These are phyloP conservation scores for Callorhinus ursinus DNA, from an alignment of 2,113 vertebrate species.

Conservation along the genomic window DNA sequence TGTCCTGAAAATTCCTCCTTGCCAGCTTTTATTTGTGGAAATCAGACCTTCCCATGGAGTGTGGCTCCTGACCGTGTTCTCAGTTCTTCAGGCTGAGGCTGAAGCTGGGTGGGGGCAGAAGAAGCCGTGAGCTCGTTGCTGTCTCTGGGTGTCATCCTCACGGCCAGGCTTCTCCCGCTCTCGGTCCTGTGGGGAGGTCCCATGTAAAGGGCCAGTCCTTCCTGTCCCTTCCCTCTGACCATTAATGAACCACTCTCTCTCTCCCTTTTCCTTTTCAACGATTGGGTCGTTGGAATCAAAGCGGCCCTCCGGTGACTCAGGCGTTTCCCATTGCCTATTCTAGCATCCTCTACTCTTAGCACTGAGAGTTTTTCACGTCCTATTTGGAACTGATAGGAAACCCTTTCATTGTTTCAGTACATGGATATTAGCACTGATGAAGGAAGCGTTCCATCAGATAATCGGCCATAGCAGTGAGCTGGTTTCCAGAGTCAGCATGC, in stretches of 20 bases:
- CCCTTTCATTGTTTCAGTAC: slow-evolving; percentile 90
- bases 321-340: slow-evolving; percentile 92
- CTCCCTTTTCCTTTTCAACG: slow-evolving; percentile 77
- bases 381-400: slow-evolving; percentile 92
- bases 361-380: slow-evolving; percentile 89
- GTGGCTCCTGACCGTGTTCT: rapidly evolving
- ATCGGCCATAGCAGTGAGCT: slow-evolving; percentile 86
- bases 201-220: slow-evolving; percentile 61
- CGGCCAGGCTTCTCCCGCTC: rapidly evolving
- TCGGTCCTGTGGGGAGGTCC: background rate
- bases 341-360: slow-evolving; percentile 90
- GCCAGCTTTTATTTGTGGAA: background rate
- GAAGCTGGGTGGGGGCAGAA: background rate
- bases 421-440: slow-evolving; percentile 91
- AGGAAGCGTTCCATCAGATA: slow-evolving; percentile 92
- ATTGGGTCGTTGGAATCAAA: slow-evolving; percentile 87
- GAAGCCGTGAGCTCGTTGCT: background rate
- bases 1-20: background rate
- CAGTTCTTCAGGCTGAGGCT: background rate
- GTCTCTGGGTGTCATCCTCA: background rate
- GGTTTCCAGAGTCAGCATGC: slow-evolving; percentile 83
- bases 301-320: slow-evolving; percentile 90
- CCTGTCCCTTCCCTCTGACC: slow-evolving; percentile 77
- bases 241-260: slow-evolving; percentile 71
- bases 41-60: rapidly evolving